Base-by-base conservation (phyloP, 2,888 invertebrate genomes). In the Drosophila pegasa region DNA sequence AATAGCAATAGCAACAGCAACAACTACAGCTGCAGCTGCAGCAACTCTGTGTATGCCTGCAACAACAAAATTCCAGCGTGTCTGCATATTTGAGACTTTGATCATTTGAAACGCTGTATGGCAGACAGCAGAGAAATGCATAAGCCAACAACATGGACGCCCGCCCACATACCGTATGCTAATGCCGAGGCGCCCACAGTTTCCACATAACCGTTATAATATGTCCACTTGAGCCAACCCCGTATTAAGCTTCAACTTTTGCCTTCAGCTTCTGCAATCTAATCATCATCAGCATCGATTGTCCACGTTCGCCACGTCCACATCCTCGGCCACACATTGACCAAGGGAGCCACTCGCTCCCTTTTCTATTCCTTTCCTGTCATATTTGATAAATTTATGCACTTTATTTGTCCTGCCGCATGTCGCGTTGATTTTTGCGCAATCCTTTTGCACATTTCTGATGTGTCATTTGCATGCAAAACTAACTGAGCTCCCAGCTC, bases 51-150 rank as follows among this genome's bases (percentile, higher is more conserved):
- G 2, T 9, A 18, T 20, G 7, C 29, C 14, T 14, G 12, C 35
- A 60, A 12, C 67, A 57, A 62, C 65, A 62, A 71, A 78, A 83
- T 87, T 75, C 81, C 81, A 57, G 67, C 62, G 63, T 84, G 84
- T 85, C 84, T 88, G 87, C 89, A 84, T 87, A 87, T 87, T 88
- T 58, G 67, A 86, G 88, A 76, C 87, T 84, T 88, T 85, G 84
- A 84, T 87, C 84, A 78, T 80, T 76, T 71, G 71, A 71, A 72
- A 76, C 62, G 68, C 52, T 67, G 65, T 22, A 60, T 50, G 50
- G 48, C 66, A 71, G 40, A 71, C 69, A 71, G 59, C 47, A 54
- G 54, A 63, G 68, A 71, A 69, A 70, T 71, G 55, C 58, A 66
- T 47, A 45, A 54, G 66, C 31, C 58, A 58, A 50, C 25, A 48